Base-by-base conservation (phyloP, 2,113 vertebrate genomes). In the Spermophilus dauricus region DNA sequence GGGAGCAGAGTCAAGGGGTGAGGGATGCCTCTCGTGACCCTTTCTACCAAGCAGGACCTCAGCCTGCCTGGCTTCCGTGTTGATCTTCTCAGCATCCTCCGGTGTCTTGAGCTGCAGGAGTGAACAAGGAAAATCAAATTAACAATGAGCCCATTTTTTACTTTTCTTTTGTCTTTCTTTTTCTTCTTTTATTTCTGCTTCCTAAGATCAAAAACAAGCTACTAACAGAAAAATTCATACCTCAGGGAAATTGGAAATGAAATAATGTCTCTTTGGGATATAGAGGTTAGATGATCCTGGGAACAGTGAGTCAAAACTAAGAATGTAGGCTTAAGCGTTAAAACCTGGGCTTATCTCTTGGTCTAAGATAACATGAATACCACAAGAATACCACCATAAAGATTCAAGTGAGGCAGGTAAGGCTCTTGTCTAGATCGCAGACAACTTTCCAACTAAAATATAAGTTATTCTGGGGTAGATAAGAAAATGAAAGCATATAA, bases 401-500 rank as follows among this genome's bases (percentile, higher is more conserved):
- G 13, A 22, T 48, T 30, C 13, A 18, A 86, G 18, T 8, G 32
- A 78, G 10, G 9, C 3, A 67, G 14, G 16, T 18, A 11, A 80
- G 34, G 2, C 13, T 56, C 18, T 87, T 65, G n/a, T 32, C 18
- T 26, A 67, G 34, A 75, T 34, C 77, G 39, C 1, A 81, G 78
- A 67, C 16, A 85, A 69, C 5, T 61, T 91, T 90, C 22, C 2
- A 84, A 34, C 26, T 92, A 75, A 96, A 89, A 76, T 51, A 28
- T 45, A 32, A 88, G 90, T 77, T 13, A 32, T 34, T 87, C 20
- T 63, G 45, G 45, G 63, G 14, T 34, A 86, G 56, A 51, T 92
- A 53, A 63, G 26, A 87, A 81, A 86, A 58, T 30, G 24, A 93
- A 97, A 85, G 39, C 76, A 91, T 89, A 95, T 28, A 75, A 89